These are phyloP conservation scores for Drosophila aldrichi DNA, from an alignment of 2,888 invertebrate species.

Conservation along the genomic window DNA sequence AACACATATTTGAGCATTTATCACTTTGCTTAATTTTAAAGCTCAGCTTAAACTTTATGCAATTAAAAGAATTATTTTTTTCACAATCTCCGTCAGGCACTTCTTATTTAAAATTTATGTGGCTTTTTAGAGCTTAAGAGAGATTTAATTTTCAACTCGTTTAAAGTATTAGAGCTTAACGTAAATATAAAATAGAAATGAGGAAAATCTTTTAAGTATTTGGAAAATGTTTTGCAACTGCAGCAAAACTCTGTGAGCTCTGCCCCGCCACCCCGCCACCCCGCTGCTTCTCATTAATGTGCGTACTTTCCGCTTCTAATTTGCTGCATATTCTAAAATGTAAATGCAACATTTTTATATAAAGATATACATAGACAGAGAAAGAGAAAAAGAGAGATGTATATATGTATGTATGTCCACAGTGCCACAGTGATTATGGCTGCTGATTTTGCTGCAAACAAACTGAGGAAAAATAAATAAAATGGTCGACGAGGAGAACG, in stretches of 20 bases:
- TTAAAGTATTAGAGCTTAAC: constrained; percentile 1
- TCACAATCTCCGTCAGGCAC: not conserved
- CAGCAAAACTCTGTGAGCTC: constrained; percentile 13
- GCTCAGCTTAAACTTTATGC: not conserved
- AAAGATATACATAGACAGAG: constrained; percentile 7
- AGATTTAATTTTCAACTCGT: not conserved
- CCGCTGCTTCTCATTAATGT: constrained; percentile 30
- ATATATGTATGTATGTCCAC: constrained; percentile 1
- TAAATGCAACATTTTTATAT: constrained; percentile 69
- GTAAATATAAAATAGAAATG: not conserved
- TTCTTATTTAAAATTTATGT: constrained; percentile 3
- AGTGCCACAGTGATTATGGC: constrained; percentile 30
- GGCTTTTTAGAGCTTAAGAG: constrained; percentile 1
- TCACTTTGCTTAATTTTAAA: not conserved
- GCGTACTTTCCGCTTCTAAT: constrained; percentile 60
- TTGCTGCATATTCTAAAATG: constrained; percentile 75
- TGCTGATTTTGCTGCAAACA: constrained; percentile 59
- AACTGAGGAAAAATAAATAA: constrained; percentile 45
- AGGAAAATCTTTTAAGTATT: constrained; percentile 5
- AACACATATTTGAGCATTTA: too few relatives aligned
- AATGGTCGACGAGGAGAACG: constrained; percentile 31
- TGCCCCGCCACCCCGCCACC: not conserved
- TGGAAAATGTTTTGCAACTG: constrained; percentile 19
- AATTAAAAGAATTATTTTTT: not conserved
- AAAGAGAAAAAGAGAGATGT: too few relatives aligned